Evolutionary conservation across 2,888 invertebrate genomes (phyloP), one percentile per base, ranked within the genome.

Genomic region (Cactoblastis cactorum): DNA sequence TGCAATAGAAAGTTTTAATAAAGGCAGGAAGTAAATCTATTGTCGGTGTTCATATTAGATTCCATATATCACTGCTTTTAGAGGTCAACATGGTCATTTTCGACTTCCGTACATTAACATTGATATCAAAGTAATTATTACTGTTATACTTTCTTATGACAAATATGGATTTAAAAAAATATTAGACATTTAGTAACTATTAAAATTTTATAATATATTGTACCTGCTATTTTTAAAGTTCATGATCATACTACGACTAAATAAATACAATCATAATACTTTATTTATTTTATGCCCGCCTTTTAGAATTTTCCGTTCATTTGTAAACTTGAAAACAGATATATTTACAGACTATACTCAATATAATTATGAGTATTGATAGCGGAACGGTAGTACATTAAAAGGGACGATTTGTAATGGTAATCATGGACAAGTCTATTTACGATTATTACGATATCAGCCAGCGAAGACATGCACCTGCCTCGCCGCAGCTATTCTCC

Each of bases 381-480:
- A 17, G 11, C 37, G 2, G 11, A 43, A 15, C 33, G 12, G 34
- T 19, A 34, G 35, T 35, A n/a, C 14, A 35, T 15, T 35, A 22
- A 35, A 18, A 14, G 11, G 35, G 15, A 12, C 22, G 11, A 47
- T 37, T 47, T 22, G 2, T 19, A 3, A 47, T 37, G 34, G 46
- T 8, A 34, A 9, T 46, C 34, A 34, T 35, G 24, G 24, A 47
- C 24, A 35, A 12, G 12, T 35, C 46, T 47, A 37, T 47, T 35
- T 37, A 47, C 24, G 46, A 47, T 47, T 47, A 47, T 34, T 47
- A 35, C 22, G 24, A 37, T 38, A 47, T 37, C 18, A 24, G 37
- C 24, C 47, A 24, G 12, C 2, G 3, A 22, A 47, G 47, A 48
- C 38, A 28, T 38, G 18, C 11, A 37, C 17, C 48, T 14, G n/a